Percentiles rank a stretch among this genome's conserved stretches.
phyloP scores from a whole-genome alignment of 1,140 invertebrate genomes.

The Cyrtorhinus lividipennis region DNA sequence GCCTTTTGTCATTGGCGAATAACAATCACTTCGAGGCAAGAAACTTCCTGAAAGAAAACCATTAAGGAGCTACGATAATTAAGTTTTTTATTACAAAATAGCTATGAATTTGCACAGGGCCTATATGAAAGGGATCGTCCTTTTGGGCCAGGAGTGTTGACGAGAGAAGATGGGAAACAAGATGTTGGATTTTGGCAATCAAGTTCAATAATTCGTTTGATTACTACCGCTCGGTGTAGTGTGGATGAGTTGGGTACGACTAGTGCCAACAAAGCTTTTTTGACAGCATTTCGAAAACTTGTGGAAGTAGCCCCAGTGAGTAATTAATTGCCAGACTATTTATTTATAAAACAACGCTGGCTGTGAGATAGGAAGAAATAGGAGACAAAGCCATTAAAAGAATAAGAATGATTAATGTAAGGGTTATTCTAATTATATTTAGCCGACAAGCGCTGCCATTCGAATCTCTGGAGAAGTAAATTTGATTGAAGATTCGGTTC shows the following conservation, averaged over 20 bases:
- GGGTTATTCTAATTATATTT: too few species aligned
- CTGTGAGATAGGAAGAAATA: too few species aligned
- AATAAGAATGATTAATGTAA: too few species aligned
- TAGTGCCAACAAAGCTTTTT: background rate
- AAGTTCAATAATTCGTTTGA: constrained; percentile 30
- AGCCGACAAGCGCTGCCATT: too few species aligned
- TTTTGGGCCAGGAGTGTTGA: constrained; percentile 37
- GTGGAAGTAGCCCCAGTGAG: background rate
- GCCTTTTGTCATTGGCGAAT: constrained; percentile 32
- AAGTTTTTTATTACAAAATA: too few species aligned
- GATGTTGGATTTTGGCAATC: constrained; percentile 38
- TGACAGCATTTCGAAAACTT: constrained; percentile 2
- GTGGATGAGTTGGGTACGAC: background rate
- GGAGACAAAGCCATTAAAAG: too few species aligned
- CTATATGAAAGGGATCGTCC: constrained; percentile 32
- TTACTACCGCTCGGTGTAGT: background rate
- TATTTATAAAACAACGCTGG: too few species aligned
- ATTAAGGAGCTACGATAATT: too few species aligned
- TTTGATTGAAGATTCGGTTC: background rate
- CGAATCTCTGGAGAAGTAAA: background rate
- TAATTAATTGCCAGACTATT: background rate
- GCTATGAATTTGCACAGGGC: too few species aligned
- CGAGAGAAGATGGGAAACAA: constrained; percentile 29
- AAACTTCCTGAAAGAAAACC: background rate
- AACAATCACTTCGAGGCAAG: constrained; percentile 25